These are phyloP conservation scores for Pollicipes pollicipes DNA, from an alignment of 1,140 invertebrate species.

Conservation along the genomic window DNA sequence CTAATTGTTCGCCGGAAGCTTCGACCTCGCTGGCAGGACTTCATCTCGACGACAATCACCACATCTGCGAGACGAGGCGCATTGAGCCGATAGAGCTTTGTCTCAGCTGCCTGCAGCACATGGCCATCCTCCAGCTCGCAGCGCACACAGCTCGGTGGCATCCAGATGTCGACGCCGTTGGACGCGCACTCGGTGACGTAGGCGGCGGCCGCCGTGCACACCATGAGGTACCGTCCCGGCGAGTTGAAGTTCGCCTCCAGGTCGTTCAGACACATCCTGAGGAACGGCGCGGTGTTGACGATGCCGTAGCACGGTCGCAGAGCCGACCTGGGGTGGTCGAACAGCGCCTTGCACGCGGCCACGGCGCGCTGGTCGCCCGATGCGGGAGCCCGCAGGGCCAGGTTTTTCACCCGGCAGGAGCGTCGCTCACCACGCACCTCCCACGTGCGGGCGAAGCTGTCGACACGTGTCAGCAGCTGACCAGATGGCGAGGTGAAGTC, in stretches of 20 bases:
- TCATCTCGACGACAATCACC: background rate
- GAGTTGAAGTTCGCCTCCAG: background rate
- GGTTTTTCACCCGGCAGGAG: background rate
- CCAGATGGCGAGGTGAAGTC: background rate
- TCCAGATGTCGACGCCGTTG: background rate
- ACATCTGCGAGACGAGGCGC: background rate
- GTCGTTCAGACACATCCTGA: background rate
- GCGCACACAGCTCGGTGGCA: background rate
- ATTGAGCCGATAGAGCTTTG: background rate
- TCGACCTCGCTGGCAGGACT: background rate
- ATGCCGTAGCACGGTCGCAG: background rate
- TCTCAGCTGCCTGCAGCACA: background rate
- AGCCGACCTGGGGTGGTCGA: background rate
- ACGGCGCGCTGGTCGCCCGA: background rate
- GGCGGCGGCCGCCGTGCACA: background rate
- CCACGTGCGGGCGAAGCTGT: background rate
- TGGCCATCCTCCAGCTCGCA: background rate
- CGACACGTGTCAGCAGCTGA: background rate
- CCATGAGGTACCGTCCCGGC: background rate
- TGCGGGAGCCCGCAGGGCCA: background rate
- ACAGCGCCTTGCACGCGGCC: background rate
- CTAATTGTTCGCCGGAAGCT: background rate
- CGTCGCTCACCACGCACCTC: background rate
- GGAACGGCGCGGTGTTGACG: background rate
- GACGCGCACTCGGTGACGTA: background rate